Evolutionary conservation across 1,140 invertebrate species (phyloP), one percentile per base, ranked within the genome.

Genomic region (Zaprionus lachaisei): DNA sequence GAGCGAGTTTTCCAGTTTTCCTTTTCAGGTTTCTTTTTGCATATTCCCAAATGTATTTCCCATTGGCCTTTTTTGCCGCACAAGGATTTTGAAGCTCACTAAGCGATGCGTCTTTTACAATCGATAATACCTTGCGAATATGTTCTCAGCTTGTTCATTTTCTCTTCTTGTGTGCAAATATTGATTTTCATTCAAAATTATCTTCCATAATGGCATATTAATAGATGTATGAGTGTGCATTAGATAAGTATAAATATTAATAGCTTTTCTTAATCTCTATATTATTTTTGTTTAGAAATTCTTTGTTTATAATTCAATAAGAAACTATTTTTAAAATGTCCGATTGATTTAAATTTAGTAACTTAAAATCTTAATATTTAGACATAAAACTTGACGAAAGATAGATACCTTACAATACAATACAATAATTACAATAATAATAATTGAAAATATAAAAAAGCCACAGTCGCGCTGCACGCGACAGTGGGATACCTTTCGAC

Each of bases 21-120:
- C 34, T 12, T 24, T 62, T 17, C 49, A 4, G 55, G 69, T 80
- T 76, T 51, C 61, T 65, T 78, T 78, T 70, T 70, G 83, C 85
- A 89, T 90, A 89, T 90, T 89, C 84, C 84, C 84, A 58, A 84
- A 84, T 57, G 84, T 70, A 89, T 89, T 77, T 80, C 58, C 66
- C 72, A 58, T 78, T 77, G 79, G 63, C 67, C 34, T 54, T 79
- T 79, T 77, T 44, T 41, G 51, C 41, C 17, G 14, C 17, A 44
- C 26, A 44, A 55, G 41, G 37, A 67, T 34, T 37, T 64, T 51
- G 26, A 51, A 55, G 62, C 49, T 79, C 64, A 28, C 26, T 31
- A 61, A 57, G 22, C 7, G 17, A n/a, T 51, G 41, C 22, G 20
- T 49, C 49, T 54, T 62, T 74, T 69, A 38, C 49, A 71, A 75